phyloP scores from a whole-genome alignment of 2,888 invertebrate genomes.

The Syrphus vitripennis region DNA sequence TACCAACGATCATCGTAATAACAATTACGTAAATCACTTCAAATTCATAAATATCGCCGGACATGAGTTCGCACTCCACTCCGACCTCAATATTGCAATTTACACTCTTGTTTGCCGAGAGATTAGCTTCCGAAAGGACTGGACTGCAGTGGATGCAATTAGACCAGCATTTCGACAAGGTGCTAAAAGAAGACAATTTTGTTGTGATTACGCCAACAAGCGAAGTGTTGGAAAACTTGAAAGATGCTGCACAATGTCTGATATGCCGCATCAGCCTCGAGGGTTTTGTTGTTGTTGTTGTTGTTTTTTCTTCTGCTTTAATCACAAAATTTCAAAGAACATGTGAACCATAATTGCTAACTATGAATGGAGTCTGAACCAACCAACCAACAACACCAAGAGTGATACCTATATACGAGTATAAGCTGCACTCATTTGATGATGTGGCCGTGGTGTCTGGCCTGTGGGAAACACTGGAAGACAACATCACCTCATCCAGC shows the following conservation, averaged over 20 bases:
- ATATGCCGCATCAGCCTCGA: constrained; percentile 8
- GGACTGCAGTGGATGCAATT: constrained; percentile 59
- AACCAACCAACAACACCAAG: not conserved
- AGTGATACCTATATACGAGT: not conserved
- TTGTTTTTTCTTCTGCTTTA: constrained; percentile 40
- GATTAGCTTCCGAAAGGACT: constrained; percentile 69
- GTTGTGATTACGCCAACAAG: constrained; percentile 53
- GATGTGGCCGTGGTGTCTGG: not conserved
- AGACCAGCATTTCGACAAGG: constrained; percentile 69
- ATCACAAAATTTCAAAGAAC: constrained; percentile 67
- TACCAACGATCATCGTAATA: constrained; percentile 52
- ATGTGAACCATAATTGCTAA: constrained; percentile 68
- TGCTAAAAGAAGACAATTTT: constrained; percentile 69
- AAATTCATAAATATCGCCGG: constrained; percentile 68
- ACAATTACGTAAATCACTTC: constrained; percentile 70
- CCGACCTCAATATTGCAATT: constrained; percentile 51
- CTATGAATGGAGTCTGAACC: constrained; percentile 36
- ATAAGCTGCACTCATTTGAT: constrained; percentile 11
- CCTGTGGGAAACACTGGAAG: not conserved
- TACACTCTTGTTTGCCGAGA: constrained; percentile 68
- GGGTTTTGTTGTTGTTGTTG: no score
- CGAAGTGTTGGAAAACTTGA: constrained; percentile 24
- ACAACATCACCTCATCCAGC: not conserved
- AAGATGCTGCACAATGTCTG: constrained; percentile 8
- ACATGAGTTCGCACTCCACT: constrained; percentile 70